A percentile compares a stretch with the other conserved stretches of the same genome.
phyloP scores from a whole-genome alignment of 1,140 invertebrate species.

The Aradophagus sp. region DNA sequence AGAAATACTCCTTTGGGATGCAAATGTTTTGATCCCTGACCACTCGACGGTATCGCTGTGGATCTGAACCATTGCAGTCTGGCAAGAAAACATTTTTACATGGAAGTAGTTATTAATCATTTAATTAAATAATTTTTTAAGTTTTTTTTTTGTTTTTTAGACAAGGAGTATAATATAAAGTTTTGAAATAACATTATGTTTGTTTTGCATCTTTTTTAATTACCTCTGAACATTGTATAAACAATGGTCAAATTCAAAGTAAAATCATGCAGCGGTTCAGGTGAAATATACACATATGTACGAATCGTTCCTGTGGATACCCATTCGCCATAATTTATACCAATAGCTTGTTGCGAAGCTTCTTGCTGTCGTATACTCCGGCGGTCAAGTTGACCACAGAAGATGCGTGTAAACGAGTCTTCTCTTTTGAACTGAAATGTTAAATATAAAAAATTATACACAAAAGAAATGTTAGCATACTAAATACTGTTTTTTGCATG shows the following conservation, averaged over 20 bases:
- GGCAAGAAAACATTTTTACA: background rate
- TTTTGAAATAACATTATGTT: background rate
- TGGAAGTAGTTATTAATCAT: background rate
- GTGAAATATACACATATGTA: slow-evolving; percentile 3
- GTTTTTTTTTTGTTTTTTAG: too few species aligned
- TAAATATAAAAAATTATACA: background rate
- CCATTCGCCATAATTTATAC: slow-evolving; percentile 12
- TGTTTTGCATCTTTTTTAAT: too few species aligned
- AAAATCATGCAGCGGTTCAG: background rate
- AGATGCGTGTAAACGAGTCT: background rate
- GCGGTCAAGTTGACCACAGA: slow-evolving; percentile 16
- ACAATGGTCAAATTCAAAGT: slow-evolving; percentile 10
- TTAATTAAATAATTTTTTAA: too few species aligned
- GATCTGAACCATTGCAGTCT: slow-evolving; percentile 54
- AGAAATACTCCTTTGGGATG: slow-evolving; percentile 63
- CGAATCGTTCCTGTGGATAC: slow-evolving; percentile 5
- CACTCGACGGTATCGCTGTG: slow-evolving; percentile 8
- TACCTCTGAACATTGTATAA: slow-evolving; percentile 33
- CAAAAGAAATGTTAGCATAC: too few species aligned
- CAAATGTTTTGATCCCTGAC: slow-evolving; percentile 48
- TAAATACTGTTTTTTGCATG: too few species aligned
- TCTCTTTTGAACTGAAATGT: slow-evolving; percentile 15
- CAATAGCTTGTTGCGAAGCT: background rate
- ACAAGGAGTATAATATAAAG: background rate
- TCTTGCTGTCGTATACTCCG: background rate